phyloP scores from a whole-genome alignment of 2,113 vertebrate genomes.

The Puntigrus tetrazona region DNA sequence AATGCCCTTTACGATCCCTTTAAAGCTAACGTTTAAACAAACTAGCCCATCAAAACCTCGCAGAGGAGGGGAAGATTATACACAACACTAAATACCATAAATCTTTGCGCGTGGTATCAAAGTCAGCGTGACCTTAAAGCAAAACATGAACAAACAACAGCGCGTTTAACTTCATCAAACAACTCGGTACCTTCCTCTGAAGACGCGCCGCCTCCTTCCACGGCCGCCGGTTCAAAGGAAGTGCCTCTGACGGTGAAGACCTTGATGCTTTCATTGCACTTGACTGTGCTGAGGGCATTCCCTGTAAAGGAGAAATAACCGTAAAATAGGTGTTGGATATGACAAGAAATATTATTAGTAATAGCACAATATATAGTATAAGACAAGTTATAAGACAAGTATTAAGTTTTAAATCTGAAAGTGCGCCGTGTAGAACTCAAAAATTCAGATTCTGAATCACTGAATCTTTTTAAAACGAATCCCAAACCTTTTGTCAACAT shows the following conservation, averaged over 20 bases:
- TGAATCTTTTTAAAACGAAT: no score
- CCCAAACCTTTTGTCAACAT: no score
- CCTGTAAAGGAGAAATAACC: conserved; percentile 72
- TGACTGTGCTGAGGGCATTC: conserved; percentile 92
- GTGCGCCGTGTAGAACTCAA: no score
- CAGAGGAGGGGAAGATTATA: neutral
- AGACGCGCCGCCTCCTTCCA: conserved; percentile 82
- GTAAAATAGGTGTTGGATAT: neutral
- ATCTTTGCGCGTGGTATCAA: conserved; percentile 16
- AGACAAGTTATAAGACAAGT: no score
- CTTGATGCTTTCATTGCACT: conserved; percentile 87
- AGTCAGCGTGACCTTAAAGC: neutral
- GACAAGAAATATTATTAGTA: neutral
- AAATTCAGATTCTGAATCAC: no score
- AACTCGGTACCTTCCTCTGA: conserved; percentile 78
- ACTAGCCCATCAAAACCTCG: conserved; percentile 23
- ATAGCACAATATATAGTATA: no score
- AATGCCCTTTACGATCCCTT: conserved; percentile 7
- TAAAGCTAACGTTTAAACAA: conserved; percentile 28
- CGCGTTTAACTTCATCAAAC: neutral
- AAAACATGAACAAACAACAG: neutral
- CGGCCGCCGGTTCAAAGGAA: conserved; percentile 84
- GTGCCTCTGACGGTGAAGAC: conserved; percentile 90
- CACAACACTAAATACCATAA: neutral
- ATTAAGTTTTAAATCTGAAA: no score